Evolutionary conservation across 2,797 vertebrate species (phyloP), one percentile per base, ranked within the genome.

Genomic region (Alectoris magna): DNA sequence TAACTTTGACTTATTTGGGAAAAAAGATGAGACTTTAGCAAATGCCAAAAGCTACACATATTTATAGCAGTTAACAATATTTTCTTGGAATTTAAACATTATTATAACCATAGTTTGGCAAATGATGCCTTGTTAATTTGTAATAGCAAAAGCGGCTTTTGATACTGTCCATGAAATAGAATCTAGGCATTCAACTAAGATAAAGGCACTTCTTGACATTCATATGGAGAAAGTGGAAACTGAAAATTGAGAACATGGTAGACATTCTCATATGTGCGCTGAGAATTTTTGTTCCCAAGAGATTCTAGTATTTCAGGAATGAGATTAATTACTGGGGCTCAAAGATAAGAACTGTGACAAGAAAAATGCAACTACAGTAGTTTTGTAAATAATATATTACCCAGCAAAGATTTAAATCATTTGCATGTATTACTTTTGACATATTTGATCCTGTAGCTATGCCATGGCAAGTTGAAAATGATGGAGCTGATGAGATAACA

Each of bases 171-270:
- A 2, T 46, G n/a, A 94, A 93, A 53, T 58, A 66, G 46, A 80
- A 87, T 41, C 38, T 31, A 72, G 73, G 39, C 67, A 73, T 80
- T 90, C 38, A 90, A 38, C 59, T 82, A 84, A 93, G 41, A 56
- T 19, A 67, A 96, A 96, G 95, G 94, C 96, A 97, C 95, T 95
- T 95, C 77, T 94, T 94, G 63, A 96, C 69, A 78, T 58, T 94
- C 26, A 43, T 71, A 15, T 23, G 55, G 51, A 94, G 41, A 84
- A 75, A 73, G 48, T 17, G 8, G 19, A 90, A 72, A 84, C 1
- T 73, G 27, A 84, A 91, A 91, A 73, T 13, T 1, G 12, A 94
- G 22, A 93, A 79, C 56, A 43, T 9, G 6, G 24, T 51, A 87
- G 76, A 49, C 43, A 14, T 56, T 90, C 60, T 80, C 39, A 41